Percentiles rank a stretch among this genome's conserved stretches.
phyloP scores from a whole-genome alignment of 37 sponge, comb jelly and placozoan species.

The Eunapius fragilis region DNA sequence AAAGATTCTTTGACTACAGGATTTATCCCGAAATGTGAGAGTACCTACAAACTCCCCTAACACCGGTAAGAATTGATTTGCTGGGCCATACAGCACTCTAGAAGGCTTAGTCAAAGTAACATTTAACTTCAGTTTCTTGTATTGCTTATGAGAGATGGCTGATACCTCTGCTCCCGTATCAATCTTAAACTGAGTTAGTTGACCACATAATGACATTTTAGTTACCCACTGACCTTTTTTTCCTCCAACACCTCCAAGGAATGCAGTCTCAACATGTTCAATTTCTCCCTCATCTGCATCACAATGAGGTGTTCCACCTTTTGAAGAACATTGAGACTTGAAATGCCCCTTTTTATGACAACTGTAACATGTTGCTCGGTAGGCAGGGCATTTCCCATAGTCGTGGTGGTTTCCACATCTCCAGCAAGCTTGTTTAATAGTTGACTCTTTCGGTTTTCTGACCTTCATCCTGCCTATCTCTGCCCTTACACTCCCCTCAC shows the following conservation, averaged over 20 bases:
- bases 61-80: constrained; percentile 16
- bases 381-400: too few relatives aligned
- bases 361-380: too few relatives aligned
- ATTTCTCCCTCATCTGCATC: not conserved
- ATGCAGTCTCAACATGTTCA: not conserved
- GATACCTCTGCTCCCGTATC: constrained; percentile 66
- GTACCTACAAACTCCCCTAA: constrained; percentile 29
- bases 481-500: too few relatives aligned
- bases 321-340: not conserved
- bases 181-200: constrained; percentile 28
- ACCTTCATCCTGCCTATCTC: too few relatives aligned
- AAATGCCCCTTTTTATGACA: not conserved
- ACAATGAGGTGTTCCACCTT: not conserved
- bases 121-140: not conserved
- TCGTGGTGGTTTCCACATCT: too few relatives aligned
- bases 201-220: not conserved
- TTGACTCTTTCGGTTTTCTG: too few relatives aligned
- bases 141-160: constrained; percentile 38
- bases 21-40: not conserved
- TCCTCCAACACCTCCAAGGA: not conserved
- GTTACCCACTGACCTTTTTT: constrained; percentile 17
- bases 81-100: constrained; percentile 42
- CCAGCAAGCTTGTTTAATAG: too few relatives aligned
- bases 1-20: constrained; percentile 7
- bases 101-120: constrained; percentile 3